Evolutionary conservation across 2,113 vertebrate genomes (phyloP), one percentile per base, ranked within the genome.

Genomic region (Bujurquina vittata): DNA sequence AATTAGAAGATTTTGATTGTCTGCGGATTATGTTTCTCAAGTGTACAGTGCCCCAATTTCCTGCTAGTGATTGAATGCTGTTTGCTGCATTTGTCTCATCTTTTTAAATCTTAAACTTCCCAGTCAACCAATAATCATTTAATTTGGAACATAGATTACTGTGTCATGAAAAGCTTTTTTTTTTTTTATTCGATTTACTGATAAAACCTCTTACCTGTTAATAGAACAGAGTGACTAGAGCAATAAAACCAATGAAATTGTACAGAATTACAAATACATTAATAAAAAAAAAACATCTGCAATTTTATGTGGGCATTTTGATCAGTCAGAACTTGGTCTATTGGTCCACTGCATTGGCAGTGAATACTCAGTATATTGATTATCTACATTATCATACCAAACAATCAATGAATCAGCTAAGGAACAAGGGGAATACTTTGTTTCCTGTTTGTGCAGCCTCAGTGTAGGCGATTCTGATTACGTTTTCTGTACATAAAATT

Each of bases 1-100:
- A 84, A 77, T 84, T 23, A 74, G 52, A 88, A 80, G 63, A 37
- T 75, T 84, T 46, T 87, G 77, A 92, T 94, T 88, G 75, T 88
- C 26, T 84, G 79, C n/a, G 58, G 62, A 75, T 88, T 52, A 76
- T 31, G 55, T 11, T 43, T 82, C 55, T 84, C 58, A 76, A 79
- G 74, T 85, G 37, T 49, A 84, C 76, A 73, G 60, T 80, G 65
- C 31, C 57, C 37, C 84, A 73, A 87, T 89, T 90, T 79, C 52
- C 7, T 77, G 26, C 82, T 58, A 77, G 40, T 77, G 17, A 86
- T 69, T 83, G 62, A 84, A 75, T 49, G 22, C 49, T 49, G 54
- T 55, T 72, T 75, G 17, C 35, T 65, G 23, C 22, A 35, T 78
- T 82, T 74, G n/a, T 78, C 15, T 2, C 26, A 3, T 49, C 20